Percentiles rank a stretch among this genome's conserved stretches.
Conservation (phyloP, 2,888 invertebrate genomes). For the Axea sp. region DNA sequence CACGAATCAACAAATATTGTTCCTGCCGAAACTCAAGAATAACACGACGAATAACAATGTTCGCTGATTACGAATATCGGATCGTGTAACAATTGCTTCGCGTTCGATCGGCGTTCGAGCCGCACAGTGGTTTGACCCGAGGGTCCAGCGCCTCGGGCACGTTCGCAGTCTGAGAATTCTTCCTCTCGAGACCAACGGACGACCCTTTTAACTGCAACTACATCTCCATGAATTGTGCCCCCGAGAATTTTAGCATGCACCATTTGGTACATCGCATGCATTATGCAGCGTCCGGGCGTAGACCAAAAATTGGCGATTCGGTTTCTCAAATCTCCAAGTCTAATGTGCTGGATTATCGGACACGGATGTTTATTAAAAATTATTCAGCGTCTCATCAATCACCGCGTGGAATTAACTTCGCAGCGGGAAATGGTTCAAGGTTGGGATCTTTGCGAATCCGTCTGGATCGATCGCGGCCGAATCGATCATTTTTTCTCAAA, state of each 20-base stretch:
- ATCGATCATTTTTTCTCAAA: slow-evolving; percentile 53
- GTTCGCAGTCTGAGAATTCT: slow-evolving; percentile 77
- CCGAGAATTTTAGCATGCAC: slow-evolving; percentile 53
- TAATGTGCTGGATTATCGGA: slow-evolving; percentile 8
- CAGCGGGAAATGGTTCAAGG: slow-evolving; percentile 71
- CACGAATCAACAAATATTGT: too few species aligned
- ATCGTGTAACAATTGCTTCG: slow-evolving; percentile 72
- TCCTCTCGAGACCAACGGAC: slow-evolving; percentile 75
- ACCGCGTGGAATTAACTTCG: slow-evolving; percentile 20
- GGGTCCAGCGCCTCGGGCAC: slow-evolving; percentile 74
- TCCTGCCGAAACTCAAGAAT: too few species aligned
- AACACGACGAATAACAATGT: too few species aligned
- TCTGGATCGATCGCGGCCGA: slow-evolving; percentile 46
- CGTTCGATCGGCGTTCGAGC: slow-evolving; percentile 71
- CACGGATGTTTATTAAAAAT: slow-evolving; percentile 26
- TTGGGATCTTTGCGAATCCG: slow-evolving; percentile 24
- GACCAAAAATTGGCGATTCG: slow-evolving; percentile 10
- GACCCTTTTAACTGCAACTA: slow-evolving; percentile 76
- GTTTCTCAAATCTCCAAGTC: slow-evolving; percentile 19
- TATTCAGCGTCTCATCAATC: slow-evolving; percentile 33
- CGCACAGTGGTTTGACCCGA: slow-evolving; percentile 76
- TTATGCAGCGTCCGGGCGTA: slow-evolving; percentile 22
- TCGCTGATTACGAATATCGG: slow-evolving; percentile 34
- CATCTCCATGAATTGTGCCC: slow-evolving; percentile 66
- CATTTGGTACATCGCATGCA: slow-evolving; percentile 27